Base-by-base conservation (phyloP, 2,888 invertebrate genomes). In the Cataglyphis livida region DNA sequence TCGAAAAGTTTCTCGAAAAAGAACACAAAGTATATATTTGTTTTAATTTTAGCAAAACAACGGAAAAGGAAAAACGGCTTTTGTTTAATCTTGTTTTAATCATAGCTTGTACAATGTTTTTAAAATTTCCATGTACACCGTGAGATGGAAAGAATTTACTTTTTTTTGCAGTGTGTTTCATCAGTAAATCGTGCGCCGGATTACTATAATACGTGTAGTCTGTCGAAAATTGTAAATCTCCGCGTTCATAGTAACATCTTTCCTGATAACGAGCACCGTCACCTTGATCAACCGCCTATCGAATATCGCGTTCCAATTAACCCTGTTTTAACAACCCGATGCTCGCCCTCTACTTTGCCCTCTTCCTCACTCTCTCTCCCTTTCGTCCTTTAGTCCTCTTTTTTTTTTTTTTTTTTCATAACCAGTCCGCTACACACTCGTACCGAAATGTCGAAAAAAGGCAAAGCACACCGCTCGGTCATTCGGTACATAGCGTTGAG, bases 301-400 rank as follows among this genome's bases (percentile, higher is more conserved):
- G 62, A 76, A 70, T 73, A 86, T 84, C 86, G 48, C 35, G 78
- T 66, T 57, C 79, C 84, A 82, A 88, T 88, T 84, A 81, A 86
- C 87, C 71, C 85, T 83, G 7, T 85, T 90, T 89, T 85, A 86
- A 86, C 85, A 81, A 84, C 79, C 76, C 75, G 28, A 15, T 48
- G 54, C 66, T 35, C 35, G 28, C 51, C 25, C 25, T 41, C 38
- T 38, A 32, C 28, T 6, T n/a, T 18, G 18, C 44, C n/a, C 59
- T 32, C 28, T n/a, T 0, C 25, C 15, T 12, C 21, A 0, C 59
- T n/a, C 38, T 48, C 48, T 28, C 7, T 12, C 18, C 3, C 51
- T 35, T 61, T 21, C 66, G 35, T 66, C 82, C 35, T 38, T 59
- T 21, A 44, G n/a, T 41, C 57, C n/a, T 62, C 51, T 38, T n/a